Percentiles rank a stretch among this genome's conserved stretches.
Conservation (phyloP, 1,140 invertebrate genomes). For the Atopsyche davidsoni region DNA sequence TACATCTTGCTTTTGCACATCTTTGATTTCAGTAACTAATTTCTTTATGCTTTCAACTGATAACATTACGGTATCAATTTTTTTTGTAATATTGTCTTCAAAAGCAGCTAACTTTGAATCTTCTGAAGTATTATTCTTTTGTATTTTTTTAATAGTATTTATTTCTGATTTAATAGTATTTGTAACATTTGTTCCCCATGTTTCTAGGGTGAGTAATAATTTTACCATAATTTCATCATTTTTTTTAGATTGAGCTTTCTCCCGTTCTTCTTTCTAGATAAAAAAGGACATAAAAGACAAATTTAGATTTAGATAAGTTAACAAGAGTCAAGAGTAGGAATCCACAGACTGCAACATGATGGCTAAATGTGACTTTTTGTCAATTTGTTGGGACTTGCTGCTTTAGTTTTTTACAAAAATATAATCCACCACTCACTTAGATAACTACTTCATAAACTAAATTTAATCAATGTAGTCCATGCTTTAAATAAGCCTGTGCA, state of each 20-base stretch:
- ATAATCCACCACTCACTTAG: no score
- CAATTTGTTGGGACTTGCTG: no score
- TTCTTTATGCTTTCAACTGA: constrained; percentile 51
- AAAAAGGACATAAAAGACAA: constrained; percentile 3
- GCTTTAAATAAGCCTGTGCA: no score
- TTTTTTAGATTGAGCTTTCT: constrained; percentile 62
- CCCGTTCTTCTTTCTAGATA: constrained; percentile 58
- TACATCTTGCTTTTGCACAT: constrained; percentile 35
- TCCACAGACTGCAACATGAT: no score
- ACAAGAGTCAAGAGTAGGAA: background rate
- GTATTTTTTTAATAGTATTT: constrained; percentile 18
- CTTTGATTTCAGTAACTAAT: constrained; percentile 40
- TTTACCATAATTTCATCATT: constrained; percentile 59
- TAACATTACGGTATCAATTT: constrained; percentile 48
- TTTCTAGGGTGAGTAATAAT: constrained; percentile 57
- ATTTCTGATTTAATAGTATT: constrained; percentile 22
- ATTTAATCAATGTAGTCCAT: no score
- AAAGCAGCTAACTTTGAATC: constrained; percentile 41
- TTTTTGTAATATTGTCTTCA: constrained; percentile 50
- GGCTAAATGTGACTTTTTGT: no score
- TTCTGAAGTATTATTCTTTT: constrained; percentile 33
- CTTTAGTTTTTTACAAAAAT: no score
- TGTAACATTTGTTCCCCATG: constrained; percentile 35
- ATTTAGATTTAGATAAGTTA: background rate
- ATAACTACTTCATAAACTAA: no score